Conservation (phyloP, 2,797 vertebrate species). For the Miichthys miiuy region DNA sequence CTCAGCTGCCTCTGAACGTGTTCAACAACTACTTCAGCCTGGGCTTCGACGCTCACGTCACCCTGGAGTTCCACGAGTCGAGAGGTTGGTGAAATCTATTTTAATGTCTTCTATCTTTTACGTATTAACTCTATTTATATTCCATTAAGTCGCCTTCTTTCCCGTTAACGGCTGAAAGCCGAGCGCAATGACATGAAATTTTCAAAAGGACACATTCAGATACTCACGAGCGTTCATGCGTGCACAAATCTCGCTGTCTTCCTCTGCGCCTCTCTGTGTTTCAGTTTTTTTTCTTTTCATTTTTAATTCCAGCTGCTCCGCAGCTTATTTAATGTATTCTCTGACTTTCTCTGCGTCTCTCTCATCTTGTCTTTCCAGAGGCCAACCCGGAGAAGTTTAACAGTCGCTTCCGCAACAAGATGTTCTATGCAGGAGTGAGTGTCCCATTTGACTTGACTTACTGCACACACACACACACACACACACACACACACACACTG, state of each 20-base stretch:
- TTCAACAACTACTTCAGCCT: conserved; percentile 99
- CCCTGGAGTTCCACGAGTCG: conserved; percentile 98
- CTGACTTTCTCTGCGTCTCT: conserved; percentile 3
- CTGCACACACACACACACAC: neutral
- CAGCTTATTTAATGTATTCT: conserved; percentile 21
- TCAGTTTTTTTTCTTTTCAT: conserved; percentile 8
- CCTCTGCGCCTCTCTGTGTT: neutral
- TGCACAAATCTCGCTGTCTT: neutral
- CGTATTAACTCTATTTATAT: conserved; percentile 2
- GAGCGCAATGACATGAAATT: conserved; percentile 35
- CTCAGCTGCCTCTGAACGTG: conserved; percentile 95
- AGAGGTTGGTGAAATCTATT: conserved; percentile 87
- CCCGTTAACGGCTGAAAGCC: conserved; percentile 14
- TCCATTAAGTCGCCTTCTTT: conserved; percentile 23
- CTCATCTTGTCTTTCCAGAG: conserved; percentile 84
- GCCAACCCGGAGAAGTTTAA: conserved; percentile 99
- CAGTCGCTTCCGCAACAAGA: conserved; percentile 99
- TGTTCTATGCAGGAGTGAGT: conserved; percentile 99
- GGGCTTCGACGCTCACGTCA: conserved; percentile 98
- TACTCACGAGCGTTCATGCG: neutral
- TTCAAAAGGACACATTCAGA: conserved; percentile 22
- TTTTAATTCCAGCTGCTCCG: conserved; percentile 2
- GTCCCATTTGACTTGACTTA: conserved; percentile 1
- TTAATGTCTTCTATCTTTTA: neutral
- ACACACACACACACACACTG: conserved; percentile 14